Base-by-base conservation (phyloP, 2,888 invertebrate genomes). In the Saturnia japonica region DNA sequence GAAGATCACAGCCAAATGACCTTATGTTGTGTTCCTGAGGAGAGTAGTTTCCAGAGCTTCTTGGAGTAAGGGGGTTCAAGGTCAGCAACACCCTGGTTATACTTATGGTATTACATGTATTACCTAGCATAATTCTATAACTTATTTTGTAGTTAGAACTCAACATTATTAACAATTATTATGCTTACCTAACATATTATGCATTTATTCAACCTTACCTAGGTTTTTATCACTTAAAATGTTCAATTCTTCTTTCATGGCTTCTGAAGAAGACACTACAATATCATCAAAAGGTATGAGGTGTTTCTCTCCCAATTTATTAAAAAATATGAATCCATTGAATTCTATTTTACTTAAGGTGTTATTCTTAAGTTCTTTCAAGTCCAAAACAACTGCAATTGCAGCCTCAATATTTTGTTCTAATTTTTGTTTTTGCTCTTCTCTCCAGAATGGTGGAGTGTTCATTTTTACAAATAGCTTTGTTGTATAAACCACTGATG, bases 221-320 rank as follows among this genome's bases (percentile, higher is more conserved):
- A 76, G 72, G 51, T 75, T 66, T 62, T 71, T 70, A 72, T 72
- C 74, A 9, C 78, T 78, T 16, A 93, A 74, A 0, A 84, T 83
- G 86, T 92, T 88, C 85, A 88, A 89, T 42, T 83, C 76, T 62
- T 80, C 81, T 42, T 81, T 85, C 83, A 90, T 85, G 28, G 80
- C 77, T 8, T 88, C 86, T 45, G 79, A 71, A 40, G 85, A 79
- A 22, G 91, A 86, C 68, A 93, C 68, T 9, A 72, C 69, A 8
- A 91, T 81, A 78, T 81, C 78, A 22, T 89, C 83, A 73, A 91
- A 82, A 4, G 91, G 89, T 66, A 91, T 57, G 43, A 90, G 68
- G 72, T 77, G 82, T 28, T 85, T 82, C 47, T 82, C 84, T 0
- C 72, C 81, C 14, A 70, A 60, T 60, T 76, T 82, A 64, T 78